Conservation (phyloP, 2,113 vertebrate genomes). For the Chloropsis cyanopogon region DNA sequence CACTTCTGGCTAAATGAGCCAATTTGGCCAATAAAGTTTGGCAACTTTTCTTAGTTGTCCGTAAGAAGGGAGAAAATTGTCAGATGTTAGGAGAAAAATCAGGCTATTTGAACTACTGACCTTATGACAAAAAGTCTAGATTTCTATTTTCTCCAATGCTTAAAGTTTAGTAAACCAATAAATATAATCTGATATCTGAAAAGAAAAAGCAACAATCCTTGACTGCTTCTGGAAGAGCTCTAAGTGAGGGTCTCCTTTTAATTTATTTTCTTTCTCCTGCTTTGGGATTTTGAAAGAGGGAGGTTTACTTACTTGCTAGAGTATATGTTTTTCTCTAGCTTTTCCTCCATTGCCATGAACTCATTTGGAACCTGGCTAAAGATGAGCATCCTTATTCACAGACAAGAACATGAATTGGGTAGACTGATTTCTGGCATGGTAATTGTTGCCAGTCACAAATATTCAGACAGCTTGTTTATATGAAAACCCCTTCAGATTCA, state of each 20-base stretch:
- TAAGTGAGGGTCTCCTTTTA: not conserved
- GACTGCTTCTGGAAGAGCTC: not conserved
- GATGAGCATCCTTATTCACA: not conserved
- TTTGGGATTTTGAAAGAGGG: not conserved
- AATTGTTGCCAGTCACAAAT: not conserved
- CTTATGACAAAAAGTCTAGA: not conserved
- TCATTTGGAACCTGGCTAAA: not conserved
- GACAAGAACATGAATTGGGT: not conserved
- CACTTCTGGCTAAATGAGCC: constrained; percentile 7
- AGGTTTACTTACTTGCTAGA: not conserved
- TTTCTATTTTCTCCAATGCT: not conserved
- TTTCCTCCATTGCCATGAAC: not conserved
- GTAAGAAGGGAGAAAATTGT: constrained; percentile 32
- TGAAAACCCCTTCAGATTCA: not conserved
- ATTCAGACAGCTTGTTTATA: not conserved
- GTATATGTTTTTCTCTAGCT: not conserved
- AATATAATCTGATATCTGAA: not conserved
- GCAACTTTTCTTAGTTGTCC: not conserved
- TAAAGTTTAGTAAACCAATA: constrained; percentile 29
- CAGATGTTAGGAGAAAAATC: constrained; percentile 22
- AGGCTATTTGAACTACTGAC: constrained; percentile 5
- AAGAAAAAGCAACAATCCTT: not conserved
- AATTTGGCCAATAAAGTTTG: constrained; percentile 12
- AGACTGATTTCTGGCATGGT: not conserved
- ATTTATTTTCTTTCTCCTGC: not conserved